These are phyloP conservation scores for Macheiramphus alcinus DNA, from an alignment of 2,113 vertebrate species.

Conservation along the genomic window DNA sequence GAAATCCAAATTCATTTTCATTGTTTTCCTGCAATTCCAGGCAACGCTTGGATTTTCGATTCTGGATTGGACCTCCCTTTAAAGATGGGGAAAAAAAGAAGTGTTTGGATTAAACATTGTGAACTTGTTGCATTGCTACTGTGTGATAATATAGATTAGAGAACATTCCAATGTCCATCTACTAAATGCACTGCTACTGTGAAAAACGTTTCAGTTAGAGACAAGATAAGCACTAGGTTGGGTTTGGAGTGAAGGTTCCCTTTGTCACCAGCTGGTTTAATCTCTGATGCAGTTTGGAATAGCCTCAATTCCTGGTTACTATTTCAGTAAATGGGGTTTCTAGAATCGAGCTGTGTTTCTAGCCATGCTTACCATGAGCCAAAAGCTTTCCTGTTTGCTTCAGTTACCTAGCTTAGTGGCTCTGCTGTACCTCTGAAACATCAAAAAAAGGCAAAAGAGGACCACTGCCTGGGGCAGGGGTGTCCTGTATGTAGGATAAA, in stretches of 20 bases:
- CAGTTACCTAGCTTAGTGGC: not conserved
- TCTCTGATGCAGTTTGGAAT: not conserved
- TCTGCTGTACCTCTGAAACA: not conserved
- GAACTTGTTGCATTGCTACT: not conserved
- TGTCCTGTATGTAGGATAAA: not conserved
- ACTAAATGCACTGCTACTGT: not conserved
- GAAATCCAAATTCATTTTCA: constrained; percentile 91
- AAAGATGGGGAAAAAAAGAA: not conserved
- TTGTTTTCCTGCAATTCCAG: constrained; percentile 90
- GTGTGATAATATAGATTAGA: not conserved
- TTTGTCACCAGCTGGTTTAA: not conserved
- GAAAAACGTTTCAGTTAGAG: not conserved
- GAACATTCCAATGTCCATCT: not conserved
- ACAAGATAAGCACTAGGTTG: not conserved
- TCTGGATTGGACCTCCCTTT: constrained; percentile 96
- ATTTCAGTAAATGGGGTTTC: not conserved
- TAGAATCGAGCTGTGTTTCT: not conserved
- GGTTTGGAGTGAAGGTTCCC: not conserved
- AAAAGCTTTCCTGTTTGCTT: not conserved
- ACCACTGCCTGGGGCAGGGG: not conserved
- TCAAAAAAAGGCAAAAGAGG: not conserved
- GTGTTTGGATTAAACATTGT: not conserved
- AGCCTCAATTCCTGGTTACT: not conserved
- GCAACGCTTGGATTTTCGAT: constrained; percentile 95
- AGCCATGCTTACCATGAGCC: not conserved